Percentiles rank a stretch among this genome's conserved stretches.
phyloP scores from a whole-genome alignment of 2,113 vertebrate genomes.

The Neodontobutis hainanensis region DNA sequence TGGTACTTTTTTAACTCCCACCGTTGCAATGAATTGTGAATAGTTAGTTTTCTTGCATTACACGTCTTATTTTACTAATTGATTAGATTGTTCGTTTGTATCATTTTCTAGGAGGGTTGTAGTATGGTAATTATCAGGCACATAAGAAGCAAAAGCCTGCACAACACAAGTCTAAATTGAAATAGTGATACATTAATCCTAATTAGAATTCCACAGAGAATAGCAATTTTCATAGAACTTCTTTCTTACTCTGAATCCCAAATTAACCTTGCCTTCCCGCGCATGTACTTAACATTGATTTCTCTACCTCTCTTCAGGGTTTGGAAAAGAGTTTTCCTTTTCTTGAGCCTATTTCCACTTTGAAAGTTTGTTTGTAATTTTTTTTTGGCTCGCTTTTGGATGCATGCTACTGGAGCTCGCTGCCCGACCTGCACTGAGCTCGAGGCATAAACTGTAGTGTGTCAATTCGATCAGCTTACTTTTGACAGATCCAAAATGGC shows the following conservation, averaged over 20 bases:
- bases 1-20: constrained; percentile 4
- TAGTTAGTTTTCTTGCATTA: constrained; percentile 29
- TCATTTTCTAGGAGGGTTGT: constrained; percentile 61
- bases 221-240: constrained; percentile 20
- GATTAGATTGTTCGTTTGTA: constrained; percentile 47
- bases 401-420: constrained; percentile 2
- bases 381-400: constrained; percentile 2
- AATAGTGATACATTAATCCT: constrained; percentile 59
- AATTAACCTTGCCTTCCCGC: constrained; percentile 37
- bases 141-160: constrained; percentile 41
- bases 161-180: constrained; percentile 47
- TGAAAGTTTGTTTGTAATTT: constrained; percentile 13
- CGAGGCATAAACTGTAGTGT: constrained; percentile 27
- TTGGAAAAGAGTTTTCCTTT: constrained; percentile 12
- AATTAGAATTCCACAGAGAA: constrained; percentile 59
- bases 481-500: constrained; percentile 48
- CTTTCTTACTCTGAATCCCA: constrained; percentile 29
- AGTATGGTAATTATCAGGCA: constrained; percentile 61
- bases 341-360: constrained; percentile 5
- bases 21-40: constrained; percentile 54
- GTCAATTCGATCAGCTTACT: constrained; percentile 36
- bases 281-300: constrained; percentile 32
- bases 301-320: constrained; percentile 36
- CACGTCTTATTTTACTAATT: constrained; percentile 42
- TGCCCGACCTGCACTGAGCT: constrained; percentile 40